Evolutionary conservation across 2,113 vertebrate genomes (phyloP).

Genomic region (Sorex fumeus): DNA sequence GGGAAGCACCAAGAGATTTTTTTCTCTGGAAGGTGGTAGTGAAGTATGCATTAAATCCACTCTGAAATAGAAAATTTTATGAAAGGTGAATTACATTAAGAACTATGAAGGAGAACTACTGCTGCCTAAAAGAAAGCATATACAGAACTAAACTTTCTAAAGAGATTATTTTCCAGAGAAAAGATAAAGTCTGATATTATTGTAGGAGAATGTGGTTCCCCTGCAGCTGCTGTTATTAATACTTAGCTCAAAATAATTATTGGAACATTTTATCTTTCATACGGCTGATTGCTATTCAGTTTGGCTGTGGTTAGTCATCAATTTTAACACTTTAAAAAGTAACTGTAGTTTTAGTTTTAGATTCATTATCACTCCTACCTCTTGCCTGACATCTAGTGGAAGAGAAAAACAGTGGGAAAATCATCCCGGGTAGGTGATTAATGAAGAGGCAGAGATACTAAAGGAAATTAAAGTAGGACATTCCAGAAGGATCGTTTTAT

Average conservation of each 20-base stretch:
- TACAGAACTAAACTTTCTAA: slow-evolving; percentile 1
- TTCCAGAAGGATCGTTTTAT: not conserved
- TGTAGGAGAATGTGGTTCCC: not conserved
- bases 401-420: slow-evolving; percentile 19
- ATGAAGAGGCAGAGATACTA: not conserved
- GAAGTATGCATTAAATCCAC: not conserved
- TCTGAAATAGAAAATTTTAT: not conserved
- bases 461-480: not conserved
- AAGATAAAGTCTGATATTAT: not conserved
- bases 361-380: not conserved
- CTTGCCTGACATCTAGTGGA: slow-evolving; percentile 70
- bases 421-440: not conserved
- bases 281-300: not conserved
- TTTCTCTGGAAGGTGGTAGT: not conserved
- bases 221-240: slow-evolving; percentile 39
- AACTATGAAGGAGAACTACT: not conserved
- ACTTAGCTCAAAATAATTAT: slow-evolving; percentile 60
- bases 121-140: not conserved
- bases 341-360: not conserved
- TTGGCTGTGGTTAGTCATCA: slow-evolving; percentile 12
- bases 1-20: not conserved
- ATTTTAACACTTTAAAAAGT: slow-evolving; percentile 18
- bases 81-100: not conserved
- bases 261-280: slow-evolving; percentile 42
- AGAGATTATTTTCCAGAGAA: not conserved